These are phyloP conservation scores for Lacanobia wlatinum DNA, from an alignment of 2,888 invertebrate genomes.

Conservation along the genomic window DNA sequence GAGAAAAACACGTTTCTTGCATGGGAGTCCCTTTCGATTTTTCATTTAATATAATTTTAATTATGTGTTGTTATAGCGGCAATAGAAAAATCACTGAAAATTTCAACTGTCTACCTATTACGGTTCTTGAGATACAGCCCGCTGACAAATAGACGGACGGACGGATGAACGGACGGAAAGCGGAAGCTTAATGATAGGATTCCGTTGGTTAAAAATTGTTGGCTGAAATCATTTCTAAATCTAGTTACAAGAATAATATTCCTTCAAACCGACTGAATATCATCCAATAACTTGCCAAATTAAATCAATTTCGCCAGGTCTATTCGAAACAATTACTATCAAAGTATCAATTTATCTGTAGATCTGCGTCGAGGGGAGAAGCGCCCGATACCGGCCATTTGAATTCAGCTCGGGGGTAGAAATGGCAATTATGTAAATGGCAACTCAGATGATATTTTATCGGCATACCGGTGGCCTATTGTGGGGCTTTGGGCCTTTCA, in stretches of 20 bases:
- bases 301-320: conserved; percentile 27
- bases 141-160: too few relatives aligned
- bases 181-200: too few relatives aligned
- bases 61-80: too few relatives aligned
- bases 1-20: too few relatives aligned
- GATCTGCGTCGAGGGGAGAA: conserved; percentile 19
- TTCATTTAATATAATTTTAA: too few relatives aligned
- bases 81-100: too few relatives aligned
- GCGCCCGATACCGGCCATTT: conserved; percentile 47
- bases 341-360: conserved; percentile 45
- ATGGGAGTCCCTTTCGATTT: too few relatives aligned
- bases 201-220: too few relatives aligned
- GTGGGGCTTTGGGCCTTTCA: conserved; percentile 26
- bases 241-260: conserved; percentile 12
- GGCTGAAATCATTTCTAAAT: conserved; percentile 20
- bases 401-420: conserved; percentile 53
- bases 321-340: conserved; percentile 54
- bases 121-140: too few relatives aligned
- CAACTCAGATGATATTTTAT: conserved; percentile 61
- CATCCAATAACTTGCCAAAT: conserved; percentile 46
- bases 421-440: conserved; percentile 64
- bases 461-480: conserved; percentile 39
- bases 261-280: conserved; percentile 1
- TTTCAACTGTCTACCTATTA: too few relatives aligned
- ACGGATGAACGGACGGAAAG: too few relatives aligned